A percentile compares a stretch with the other conserved stretches of the same genome.
Conservation (phyloP, 1,140 invertebrate genomes). For the Trissolcus basalis region DNA sequence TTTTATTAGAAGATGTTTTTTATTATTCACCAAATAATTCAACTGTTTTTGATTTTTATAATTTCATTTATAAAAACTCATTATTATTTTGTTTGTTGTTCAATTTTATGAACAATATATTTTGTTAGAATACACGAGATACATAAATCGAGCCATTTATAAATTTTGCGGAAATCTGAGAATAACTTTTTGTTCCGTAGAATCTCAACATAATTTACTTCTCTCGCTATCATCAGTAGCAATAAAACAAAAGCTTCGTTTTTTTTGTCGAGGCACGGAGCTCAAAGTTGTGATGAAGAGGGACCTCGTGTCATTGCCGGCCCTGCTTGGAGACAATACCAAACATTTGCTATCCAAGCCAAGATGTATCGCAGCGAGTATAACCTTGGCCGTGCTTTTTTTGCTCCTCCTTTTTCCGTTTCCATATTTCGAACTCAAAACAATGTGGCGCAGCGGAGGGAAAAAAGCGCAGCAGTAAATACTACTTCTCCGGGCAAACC, state of each 20-base stretch:
- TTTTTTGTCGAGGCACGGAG: not conserved
- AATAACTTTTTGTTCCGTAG: no score
- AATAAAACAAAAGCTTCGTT: not conserved
- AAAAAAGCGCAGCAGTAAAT: slow-evolving; percentile 34
- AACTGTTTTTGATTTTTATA: no score
- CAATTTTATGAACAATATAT: no score
- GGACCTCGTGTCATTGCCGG: not conserved
- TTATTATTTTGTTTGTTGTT: no score
- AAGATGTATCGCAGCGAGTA: slow-evolving; percentile 20
- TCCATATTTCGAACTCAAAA: slow-evolving; percentile 30
- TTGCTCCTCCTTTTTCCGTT: slow-evolving; percentile 6
- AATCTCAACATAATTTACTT: not conserved
- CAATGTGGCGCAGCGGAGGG: slow-evolving; percentile 28
- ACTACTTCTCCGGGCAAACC: slow-evolving; percentile 19
- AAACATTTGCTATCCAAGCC: slow-evolving; percentile 13
- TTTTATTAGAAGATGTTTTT: no score
- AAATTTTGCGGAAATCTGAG: no score
- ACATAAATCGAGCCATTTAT: no score
- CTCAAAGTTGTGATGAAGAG: slow-evolving; percentile 8
- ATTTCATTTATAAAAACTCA: no score
- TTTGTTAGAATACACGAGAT: no score
- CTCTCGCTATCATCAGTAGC: no score
- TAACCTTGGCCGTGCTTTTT: slow-evolving; percentile 10
- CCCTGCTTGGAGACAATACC: slow-evolving; percentile 26
- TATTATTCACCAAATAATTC: no score